These are phyloP conservation scores for Drosophila ambigua DNA, from an alignment of 1,140 invertebrate genomes.

Conservation along the genomic window DNA sequence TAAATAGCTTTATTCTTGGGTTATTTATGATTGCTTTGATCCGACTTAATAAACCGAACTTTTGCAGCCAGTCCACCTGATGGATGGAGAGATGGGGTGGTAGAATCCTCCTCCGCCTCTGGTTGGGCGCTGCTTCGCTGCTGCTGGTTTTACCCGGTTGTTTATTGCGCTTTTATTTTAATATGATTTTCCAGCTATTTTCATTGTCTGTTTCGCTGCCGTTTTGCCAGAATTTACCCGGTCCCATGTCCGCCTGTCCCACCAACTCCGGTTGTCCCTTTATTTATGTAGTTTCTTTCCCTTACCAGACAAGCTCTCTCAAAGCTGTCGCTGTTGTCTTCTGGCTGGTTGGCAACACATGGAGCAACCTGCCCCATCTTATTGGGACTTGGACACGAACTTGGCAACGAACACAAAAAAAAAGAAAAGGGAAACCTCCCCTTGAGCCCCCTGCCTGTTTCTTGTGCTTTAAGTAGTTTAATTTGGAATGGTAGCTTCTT, in stretches of 20 bases:
- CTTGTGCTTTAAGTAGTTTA: slow-evolving; percentile 37
- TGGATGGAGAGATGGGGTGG: neutral
- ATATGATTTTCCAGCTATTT: slow-evolving; percentile 69
- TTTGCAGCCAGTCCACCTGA: neutral
- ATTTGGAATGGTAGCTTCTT: slow-evolving; percentile 43
- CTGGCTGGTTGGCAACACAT: slow-evolving; percentile 36
- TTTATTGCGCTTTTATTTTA: slow-evolving; percentile 70
- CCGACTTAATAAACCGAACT: slow-evolving; percentile 38
- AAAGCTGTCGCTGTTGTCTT: slow-evolving; percentile 33
- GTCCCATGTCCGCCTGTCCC: neutral
- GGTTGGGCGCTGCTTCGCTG: neutral
- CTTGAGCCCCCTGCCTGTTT: neutral
- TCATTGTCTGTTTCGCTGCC: slow-evolving; percentile 39
- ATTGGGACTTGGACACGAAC: slow-evolving; percentile 38
- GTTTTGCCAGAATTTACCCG: slow-evolving; percentile 22
- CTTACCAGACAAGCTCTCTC: slow-evolving; percentile 45
- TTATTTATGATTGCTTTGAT: slow-evolving; percentile 46
- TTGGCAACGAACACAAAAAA: slow-evolving; percentile 24
- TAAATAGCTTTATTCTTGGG: slow-evolving; percentile 9
- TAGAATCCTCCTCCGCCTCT: neutral
- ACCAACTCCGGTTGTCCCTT: neutral
- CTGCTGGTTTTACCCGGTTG: slow-evolving; percentile 20
- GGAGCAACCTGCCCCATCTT: slow-evolving; percentile 33
- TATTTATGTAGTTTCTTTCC: slow-evolving; percentile 33
- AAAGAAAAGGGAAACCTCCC: neutral